These are phyloP conservation scores for Athetis lepigone DNA, from an alignment of 2,888 invertebrate species.

Conservation along the genomic window DNA sequence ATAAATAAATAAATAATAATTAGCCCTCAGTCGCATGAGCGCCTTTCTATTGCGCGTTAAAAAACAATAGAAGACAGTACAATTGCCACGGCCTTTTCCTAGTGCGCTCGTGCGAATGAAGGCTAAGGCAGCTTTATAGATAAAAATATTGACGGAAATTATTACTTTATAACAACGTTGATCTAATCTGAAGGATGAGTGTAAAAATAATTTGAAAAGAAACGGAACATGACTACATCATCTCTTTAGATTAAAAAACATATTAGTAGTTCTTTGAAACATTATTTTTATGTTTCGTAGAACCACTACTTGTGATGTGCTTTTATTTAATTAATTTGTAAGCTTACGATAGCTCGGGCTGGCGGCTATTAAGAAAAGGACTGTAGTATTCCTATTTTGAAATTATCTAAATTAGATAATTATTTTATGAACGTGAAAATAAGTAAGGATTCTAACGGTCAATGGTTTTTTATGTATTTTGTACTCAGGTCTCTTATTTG, in stretches of 20 bases:
- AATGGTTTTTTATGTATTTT: constrained; percentile 23
- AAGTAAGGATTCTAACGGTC: constrained; percentile 49
- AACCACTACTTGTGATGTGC: constrained; percentile 46
- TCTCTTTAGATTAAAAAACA: constrained; percentile 38
- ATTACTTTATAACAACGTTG: background rate
- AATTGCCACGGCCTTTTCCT: background rate
- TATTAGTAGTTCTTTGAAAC: constrained; percentile 45
- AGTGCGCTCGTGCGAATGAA: background rate
- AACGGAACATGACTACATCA: constrained; percentile 53
- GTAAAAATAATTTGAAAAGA: constrained; percentile 21
- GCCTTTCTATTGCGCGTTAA: background rate
- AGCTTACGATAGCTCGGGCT: constrained; percentile 26
- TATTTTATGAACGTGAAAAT: constrained; percentile 21
- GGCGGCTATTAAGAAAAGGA: constrained; percentile 40
- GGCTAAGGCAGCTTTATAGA: background rate
- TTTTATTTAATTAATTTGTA: constrained; percentile 59
- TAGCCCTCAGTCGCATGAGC: background rate
- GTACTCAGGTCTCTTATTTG: constrained; percentile 28
- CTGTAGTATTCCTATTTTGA: constrained; percentile 47
- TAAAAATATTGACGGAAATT: constrained; percentile 7
- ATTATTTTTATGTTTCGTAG: constrained; percentile 32
- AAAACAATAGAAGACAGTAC: background rate
- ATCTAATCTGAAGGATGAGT: constrained; percentile 2
- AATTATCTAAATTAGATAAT: constrained; percentile 34
- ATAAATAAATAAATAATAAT: no score